A percentile compares a stretch with the other conserved stretches of the same genome.
Conservation (phyloP, 2,797 vertebrate species). For the Macropus fuliginosus region DNA sequence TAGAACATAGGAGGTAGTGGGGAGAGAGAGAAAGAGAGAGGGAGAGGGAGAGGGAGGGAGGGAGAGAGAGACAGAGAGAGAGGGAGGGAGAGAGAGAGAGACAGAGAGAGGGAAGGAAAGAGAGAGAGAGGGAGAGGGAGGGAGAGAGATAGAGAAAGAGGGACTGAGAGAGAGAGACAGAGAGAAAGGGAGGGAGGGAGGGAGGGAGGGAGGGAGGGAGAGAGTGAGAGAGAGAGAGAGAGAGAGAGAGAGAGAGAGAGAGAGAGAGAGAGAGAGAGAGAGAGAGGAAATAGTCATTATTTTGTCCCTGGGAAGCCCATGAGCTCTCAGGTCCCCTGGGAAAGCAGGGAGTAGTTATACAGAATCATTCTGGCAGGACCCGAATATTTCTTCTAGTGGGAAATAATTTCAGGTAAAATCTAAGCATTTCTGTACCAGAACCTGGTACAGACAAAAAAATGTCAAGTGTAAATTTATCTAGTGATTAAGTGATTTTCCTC, state of each 20-base stretch:
- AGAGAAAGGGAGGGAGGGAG: no score
- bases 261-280: background rate
- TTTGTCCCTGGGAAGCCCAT: background rate
- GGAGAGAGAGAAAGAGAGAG: no score
- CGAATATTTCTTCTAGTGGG: slow-evolving; percentile 50
- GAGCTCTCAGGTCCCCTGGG: slow-evolving; percentile 3
- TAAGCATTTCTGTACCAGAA: slow-evolving; percentile 29
- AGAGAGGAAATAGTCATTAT: background rate
- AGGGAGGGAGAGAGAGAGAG: no score
- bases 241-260: no score
- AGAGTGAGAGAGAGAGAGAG: no score
- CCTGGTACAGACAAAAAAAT: background rate
- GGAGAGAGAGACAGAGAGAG: background rate
- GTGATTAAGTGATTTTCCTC: slow-evolving; percentile 58
- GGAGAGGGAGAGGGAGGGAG: no score
- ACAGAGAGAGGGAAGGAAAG: background rate
- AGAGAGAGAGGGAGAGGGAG: no score
- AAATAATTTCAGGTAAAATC: slow-evolving; percentile 55
- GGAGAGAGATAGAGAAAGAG: no score
- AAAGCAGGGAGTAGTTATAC: slow-evolving; percentile 35
- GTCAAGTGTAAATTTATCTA: slow-evolving; percentile 61
- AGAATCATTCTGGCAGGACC: slow-evolving; percentile 17
- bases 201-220: no score
- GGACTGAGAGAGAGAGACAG: no score
- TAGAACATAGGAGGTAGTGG: background rate